Evolutionary conservation across 1,140 invertebrate genomes (phyloP).

Genomic region (Caligus rogercresseyi): DNA sequence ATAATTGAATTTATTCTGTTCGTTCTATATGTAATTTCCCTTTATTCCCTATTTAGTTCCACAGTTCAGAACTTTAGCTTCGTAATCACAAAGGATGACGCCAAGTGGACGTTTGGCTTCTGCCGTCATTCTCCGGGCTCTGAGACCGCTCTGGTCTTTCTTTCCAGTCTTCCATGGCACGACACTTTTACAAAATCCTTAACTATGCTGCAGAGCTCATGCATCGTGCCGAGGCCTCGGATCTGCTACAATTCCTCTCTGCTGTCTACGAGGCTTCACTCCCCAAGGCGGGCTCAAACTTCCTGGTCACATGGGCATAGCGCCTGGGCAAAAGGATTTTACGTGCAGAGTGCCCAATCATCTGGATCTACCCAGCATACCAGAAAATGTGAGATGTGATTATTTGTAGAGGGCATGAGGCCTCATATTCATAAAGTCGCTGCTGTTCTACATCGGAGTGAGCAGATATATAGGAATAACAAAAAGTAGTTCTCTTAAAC

Average conservation of each 20-base stretch:
- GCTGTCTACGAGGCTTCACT: slow-evolving; percentile 44
- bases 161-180: slow-evolving; percentile 82
- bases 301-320: slow-evolving; percentile 27
- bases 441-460: too few species aligned
- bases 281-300: slow-evolving; percentile 33
- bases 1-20: too few species aligned
- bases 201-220: slow-evolving; percentile 42
- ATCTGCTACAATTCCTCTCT: slow-evolving; percentile 43
- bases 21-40: too few species aligned
- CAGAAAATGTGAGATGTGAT: slow-evolving; percentile 64
- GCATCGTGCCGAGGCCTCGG: slow-evolving; percentile 31
- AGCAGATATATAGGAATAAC: too few species aligned
- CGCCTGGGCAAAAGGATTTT: slow-evolving; percentile 7
- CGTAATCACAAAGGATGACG: slow-evolving; percentile 76
- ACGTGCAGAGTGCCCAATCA: slow-evolving; percentile 39
- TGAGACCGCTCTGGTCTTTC: slow-evolving; percentile 51
- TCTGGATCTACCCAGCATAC: slow-evolving; percentile 69
- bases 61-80: slow-evolving; percentile 72
- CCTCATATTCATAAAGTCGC: too few species aligned
- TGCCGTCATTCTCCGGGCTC: slow-evolving; percentile 72
- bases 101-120: slow-evolving; percentile 89
- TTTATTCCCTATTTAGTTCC: too few species aligned
- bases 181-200: slow-evolving; percentile 65
- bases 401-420: too few species aligned
- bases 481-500: too few species aligned